Conservation (phyloP, 1,140 invertebrate species). For the Portunus trituberculatus region DNA sequence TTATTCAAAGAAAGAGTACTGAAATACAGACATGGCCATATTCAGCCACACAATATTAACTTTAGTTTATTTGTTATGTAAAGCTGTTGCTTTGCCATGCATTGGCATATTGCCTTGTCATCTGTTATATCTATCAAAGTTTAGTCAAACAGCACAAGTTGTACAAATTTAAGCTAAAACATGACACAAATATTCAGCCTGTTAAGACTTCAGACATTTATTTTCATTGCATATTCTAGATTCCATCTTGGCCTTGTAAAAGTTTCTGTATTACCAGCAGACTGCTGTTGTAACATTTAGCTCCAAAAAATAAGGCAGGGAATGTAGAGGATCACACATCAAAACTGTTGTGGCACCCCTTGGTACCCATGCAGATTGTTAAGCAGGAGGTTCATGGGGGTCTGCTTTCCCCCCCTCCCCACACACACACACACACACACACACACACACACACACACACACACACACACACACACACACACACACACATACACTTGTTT, state of each 20-base stretch:
- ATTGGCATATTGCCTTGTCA: background rate
- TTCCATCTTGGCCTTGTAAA: background rate
- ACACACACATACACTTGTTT: background rate
- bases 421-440: too few species aligned
- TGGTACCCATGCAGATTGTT: background rate
- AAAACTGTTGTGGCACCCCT: background rate
- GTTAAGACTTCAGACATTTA: constrained; percentile 14
- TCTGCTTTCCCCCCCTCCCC: background rate
- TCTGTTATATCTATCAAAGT: background rate
- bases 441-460: too few species aligned
- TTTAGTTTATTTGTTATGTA: too few species aligned
- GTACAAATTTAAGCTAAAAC: constrained; percentile 2
- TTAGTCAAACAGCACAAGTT: constrained; percentile 1
- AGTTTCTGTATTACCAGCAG: background rate
- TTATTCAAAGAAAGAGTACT: too few species aligned
- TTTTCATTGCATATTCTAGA: background rate
- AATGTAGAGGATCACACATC: too few species aligned
- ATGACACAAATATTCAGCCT: background rate
- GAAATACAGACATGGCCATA: too few species aligned
- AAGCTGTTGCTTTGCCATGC: background rate
- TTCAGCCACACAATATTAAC: too few species aligned
- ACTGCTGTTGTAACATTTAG: background rate
- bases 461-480: too few species aligned
- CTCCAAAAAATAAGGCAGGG: background rate
- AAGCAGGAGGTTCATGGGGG: background rate